Conservation (phyloP, 2,113 vertebrate species). For the Rhodinocichla rosea region DNA sequence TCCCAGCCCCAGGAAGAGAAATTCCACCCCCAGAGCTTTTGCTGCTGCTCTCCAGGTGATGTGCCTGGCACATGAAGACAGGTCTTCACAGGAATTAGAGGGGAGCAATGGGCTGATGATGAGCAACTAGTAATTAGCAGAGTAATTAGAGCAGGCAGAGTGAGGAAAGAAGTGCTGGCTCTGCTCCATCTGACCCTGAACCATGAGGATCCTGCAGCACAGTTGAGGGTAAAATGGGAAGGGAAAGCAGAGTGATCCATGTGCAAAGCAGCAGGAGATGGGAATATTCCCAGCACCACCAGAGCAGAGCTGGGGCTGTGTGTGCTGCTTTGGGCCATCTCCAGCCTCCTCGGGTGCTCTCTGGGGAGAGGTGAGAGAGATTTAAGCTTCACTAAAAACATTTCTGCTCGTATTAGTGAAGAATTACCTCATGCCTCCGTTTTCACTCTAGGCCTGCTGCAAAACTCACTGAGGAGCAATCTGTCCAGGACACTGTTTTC, state of each 20-base stretch:
- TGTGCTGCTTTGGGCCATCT: neutral
- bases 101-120: neutral
- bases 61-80: neutral
- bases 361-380: neutral
- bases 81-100: neutral
- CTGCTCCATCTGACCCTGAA: neutral
- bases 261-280: neutral
- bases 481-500: neutral
- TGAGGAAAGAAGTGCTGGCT: neutral
- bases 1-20: neutral
- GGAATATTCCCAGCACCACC: neutral
- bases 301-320: neutral
- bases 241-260: neutral
- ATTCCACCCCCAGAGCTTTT: neutral
- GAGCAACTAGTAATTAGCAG: neutral
- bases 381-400: neutral
- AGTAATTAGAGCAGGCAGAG: neutral
- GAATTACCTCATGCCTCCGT: neutral
- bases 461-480: neutral
- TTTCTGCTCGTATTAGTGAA: neutral
- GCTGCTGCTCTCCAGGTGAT: neutral
- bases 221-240: neutral
- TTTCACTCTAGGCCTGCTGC: neutral
- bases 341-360: neutral
- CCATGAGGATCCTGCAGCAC: neutral